Conservation (phyloP, 2,113 vertebrate genomes). For the Leucopsar rothschildi region DNA sequence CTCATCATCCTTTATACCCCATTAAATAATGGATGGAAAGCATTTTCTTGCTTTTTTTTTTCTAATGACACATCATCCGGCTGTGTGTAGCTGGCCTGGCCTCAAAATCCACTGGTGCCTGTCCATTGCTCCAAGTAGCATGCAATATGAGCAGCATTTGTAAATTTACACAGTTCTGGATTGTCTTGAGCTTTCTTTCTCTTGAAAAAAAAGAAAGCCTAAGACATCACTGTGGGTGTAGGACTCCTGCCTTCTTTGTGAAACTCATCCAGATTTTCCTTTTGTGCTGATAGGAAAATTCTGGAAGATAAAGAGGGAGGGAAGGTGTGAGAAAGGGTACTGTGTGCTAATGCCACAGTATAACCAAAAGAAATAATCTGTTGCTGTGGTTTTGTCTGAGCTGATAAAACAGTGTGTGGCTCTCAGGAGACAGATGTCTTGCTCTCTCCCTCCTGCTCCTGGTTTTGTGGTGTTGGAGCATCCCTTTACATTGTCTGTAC, state of each 20-base stretch:
- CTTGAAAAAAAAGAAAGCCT: neutral
- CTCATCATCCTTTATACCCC: neutral
- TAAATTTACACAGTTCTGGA: neutral
- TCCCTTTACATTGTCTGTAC: neutral
- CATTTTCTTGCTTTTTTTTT: neutral
- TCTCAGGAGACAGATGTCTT: neutral
- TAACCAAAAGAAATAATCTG: neutral
- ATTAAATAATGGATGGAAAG: neutral
- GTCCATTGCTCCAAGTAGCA: neutral
- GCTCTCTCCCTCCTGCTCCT: neutral
- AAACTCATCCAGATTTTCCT: neutral
- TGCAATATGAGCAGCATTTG: neutral
- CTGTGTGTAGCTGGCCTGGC: neutral
- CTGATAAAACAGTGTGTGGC: neutral
- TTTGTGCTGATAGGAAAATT: neutral
- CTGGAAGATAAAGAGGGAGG: neutral
- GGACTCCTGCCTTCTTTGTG: neutral
- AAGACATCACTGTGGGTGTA: neutral
- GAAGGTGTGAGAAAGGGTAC: neutral
- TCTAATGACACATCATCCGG: neutral
- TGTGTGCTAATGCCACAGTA: neutral
- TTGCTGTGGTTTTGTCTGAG: neutral
- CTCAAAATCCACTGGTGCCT: neutral
- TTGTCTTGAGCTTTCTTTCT: neutral
- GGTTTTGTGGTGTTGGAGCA: neutral